A percentile compares a stretch with the other conserved stretches of the same genome.
phyloP scores from a whole-genome alignment of 2,888 invertebrate genomes.

The Meiosimyza platycephala region DNA sequence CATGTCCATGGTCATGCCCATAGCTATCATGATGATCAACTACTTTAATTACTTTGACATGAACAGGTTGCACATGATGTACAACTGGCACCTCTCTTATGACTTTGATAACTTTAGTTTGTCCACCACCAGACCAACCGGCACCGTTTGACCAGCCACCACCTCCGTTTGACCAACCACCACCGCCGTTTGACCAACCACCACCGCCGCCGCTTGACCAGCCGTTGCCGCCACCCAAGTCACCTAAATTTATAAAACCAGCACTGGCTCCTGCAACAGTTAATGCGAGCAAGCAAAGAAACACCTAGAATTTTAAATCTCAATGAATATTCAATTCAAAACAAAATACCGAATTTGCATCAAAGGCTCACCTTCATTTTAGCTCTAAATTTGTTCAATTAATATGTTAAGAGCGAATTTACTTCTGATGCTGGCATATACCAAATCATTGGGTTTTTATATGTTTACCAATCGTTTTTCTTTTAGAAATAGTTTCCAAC shows the following conservation, averaged over 20 bases:
- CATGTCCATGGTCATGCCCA: background rate
- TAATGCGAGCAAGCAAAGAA: constrained; percentile 37
- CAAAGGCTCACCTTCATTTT: constrained; percentile 41
- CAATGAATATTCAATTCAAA: background rate
- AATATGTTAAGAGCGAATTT: background rate
- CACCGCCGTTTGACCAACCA: constrained; percentile 35
- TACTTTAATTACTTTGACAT: background rate
- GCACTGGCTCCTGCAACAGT: constrained; percentile 37
- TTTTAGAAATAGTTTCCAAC: too few relatives aligned
- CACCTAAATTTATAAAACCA: constrained; percentile 6
- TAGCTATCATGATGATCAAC: background rate
- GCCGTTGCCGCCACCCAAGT: constrained; percentile 11
- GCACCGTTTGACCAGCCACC: constrained; percentile 44
- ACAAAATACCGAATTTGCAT: background rate
- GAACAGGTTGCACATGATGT: background rate
- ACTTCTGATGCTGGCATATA: too few relatives aligned
- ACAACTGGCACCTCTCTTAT: constrained; percentile 46
- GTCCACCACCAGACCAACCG: constrained; percentile 39
- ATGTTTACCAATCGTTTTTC: too few relatives aligned
- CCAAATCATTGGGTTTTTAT: too few relatives aligned
- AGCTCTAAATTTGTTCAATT: constrained; percentile 12
- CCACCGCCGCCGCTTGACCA: constrained; percentile 14
- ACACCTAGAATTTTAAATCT: constrained; percentile 32
- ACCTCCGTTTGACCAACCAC: constrained; percentile 40
- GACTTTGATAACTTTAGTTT: constrained; percentile 54